These are phyloP conservation scores for Macrosiphum euphorbiae DNA, from an alignment of 2,888 invertebrate species.

Conservation along the genomic window DNA sequence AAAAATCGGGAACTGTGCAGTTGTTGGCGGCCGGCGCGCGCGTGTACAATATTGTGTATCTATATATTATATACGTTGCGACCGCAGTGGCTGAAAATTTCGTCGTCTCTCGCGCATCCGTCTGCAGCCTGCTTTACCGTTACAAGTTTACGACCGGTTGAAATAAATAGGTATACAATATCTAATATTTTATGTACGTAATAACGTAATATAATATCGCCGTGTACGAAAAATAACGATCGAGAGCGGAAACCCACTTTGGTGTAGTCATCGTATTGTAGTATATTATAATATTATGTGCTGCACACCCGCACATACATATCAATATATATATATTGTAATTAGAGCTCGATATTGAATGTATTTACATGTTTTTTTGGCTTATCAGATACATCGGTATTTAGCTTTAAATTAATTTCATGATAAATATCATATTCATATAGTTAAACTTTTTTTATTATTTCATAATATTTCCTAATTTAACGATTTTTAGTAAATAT, in stretches of 20 bases:
- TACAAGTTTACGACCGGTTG: constrained; percentile 56
- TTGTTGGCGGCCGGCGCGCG: neutral
- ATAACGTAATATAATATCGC: neutral
- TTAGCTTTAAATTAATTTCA: neutral
- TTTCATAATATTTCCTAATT: neutral
- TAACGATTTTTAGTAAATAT: neutral
- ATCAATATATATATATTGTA: neutral
- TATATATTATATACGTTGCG: neutral
- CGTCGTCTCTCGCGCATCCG: constrained; percentile 18
- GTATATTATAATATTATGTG: neutral
- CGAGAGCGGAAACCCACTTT: neutral
- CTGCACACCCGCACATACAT: neutral
- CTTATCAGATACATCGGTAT: neutral
- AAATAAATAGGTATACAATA: constrained; percentile 17
- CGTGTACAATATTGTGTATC: neutral
- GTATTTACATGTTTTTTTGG: neutral
- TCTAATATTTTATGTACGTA: neutral
- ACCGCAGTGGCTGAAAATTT: neutral
- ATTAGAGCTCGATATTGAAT: neutral
- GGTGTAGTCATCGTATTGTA: neutral
- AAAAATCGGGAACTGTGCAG: neutral
- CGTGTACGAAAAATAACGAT: neutral
- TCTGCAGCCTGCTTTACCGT: constrained; percentile 47
- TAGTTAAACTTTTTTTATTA: neutral
- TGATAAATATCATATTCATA: neutral